These are phyloP conservation scores for Ceratina japonica DNA, from an alignment of 1,140 invertebrate genomes.

Conservation along the genomic window DNA sequence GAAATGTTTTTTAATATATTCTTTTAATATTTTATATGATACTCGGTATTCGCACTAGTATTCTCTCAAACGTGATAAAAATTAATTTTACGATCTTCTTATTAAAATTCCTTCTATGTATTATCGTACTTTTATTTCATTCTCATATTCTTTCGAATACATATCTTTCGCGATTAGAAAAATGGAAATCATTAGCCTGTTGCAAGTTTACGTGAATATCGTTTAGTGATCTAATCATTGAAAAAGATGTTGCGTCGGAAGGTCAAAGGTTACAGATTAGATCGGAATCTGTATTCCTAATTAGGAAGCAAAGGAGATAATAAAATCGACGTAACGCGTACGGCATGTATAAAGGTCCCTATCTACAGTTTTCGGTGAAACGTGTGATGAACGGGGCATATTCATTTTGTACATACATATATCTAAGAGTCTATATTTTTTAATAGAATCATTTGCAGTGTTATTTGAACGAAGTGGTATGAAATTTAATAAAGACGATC, in stretches of 20 bases:
- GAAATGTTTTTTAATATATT: slow-evolving; percentile 5
- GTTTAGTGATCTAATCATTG: background rate
- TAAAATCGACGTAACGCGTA: slow-evolving; percentile 27
- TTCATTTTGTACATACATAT: slow-evolving; percentile 68
- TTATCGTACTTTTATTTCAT: background rate
- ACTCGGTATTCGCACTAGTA: slow-evolving; percentile 8
- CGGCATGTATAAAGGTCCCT: slow-evolving; percentile 48
- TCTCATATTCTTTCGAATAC: background rate
- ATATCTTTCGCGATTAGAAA: background rate
- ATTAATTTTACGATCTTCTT: slow-evolving; percentile 5
- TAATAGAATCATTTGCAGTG: slow-evolving; percentile 60
- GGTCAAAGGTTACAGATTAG: slow-evolving; percentile 6
- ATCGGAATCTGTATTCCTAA: slow-evolving; percentile 39
- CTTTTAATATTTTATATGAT: slow-evolving; percentile 14
- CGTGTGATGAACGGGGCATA: slow-evolving; percentile 16
- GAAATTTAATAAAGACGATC: slow-evolving; percentile 51
- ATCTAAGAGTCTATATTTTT: slow-evolving; percentile 62
- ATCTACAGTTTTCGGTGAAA: slow-evolving; percentile 51
- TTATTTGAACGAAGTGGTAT: slow-evolving; percentile 51
- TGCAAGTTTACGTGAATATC: background rate
- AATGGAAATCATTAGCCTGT: background rate
- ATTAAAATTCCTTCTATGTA: slow-evolving; percentile 17
- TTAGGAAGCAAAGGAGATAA: slow-evolving; percentile 24
- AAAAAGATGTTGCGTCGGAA: slow-evolving; percentile 20
- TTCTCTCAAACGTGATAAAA: slow-evolving; percentile 28